Evolutionary conservation across 2,113 vertebrate genomes (phyloP).

Genomic region (Lates calcarifer): DNA sequence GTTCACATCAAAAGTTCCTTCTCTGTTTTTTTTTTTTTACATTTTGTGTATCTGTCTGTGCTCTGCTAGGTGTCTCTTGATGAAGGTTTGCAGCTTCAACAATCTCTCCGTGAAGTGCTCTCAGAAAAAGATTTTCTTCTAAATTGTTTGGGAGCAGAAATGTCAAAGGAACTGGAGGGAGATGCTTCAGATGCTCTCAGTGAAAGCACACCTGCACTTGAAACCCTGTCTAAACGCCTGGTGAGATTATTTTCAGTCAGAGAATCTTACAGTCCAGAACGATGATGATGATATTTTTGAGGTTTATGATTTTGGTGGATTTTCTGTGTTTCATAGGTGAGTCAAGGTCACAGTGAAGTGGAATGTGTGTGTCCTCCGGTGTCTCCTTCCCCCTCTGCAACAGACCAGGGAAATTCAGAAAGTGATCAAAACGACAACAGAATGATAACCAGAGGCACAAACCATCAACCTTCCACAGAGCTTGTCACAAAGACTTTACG

Average conservation of each 20-base stretch:
- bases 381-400: neutral
- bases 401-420: neutral
- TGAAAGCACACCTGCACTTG: conserved; percentile 18
- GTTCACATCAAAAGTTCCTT: neutral
- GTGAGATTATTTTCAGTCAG: conserved; percentile 37
- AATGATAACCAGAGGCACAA: neutral
- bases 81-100: conserved; percentile 51
- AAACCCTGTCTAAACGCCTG: conserved; percentile 18
- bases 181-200: conserved; percentile 15
- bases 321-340: conserved; percentile 13
- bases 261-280: neutral
- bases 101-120: conserved; percentile 28
- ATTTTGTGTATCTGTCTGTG: conserved; percentile 22
- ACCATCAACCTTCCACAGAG: neutral
- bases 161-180: conserved; percentile 23
- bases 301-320: neutral
- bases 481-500: neutral
- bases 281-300: neutral
- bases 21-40: neutral
- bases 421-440: conserved; percentile 8
- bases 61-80: conserved; percentile 46
- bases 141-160: conserved; percentile 38
- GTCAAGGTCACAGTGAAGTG: neutral
- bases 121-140: conserved; percentile 43
- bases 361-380: neutral